phyloP scores from a whole-genome alignment of 2,888 invertebrate genomes.

The Macaria notata region DNA sequence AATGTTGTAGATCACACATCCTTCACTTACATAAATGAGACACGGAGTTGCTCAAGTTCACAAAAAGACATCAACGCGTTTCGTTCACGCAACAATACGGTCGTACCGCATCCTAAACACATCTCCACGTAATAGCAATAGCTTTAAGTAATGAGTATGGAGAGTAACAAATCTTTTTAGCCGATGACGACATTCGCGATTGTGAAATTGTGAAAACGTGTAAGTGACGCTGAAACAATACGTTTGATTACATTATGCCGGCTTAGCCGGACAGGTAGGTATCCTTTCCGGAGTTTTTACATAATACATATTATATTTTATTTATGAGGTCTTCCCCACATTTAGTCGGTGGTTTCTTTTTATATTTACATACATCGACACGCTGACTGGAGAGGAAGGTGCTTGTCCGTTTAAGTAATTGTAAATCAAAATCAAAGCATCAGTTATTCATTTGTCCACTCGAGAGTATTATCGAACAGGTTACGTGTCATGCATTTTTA shows the following conservation, averaged over 20 bases:
- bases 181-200: conserved; percentile 19
- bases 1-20: conserved; percentile 18
- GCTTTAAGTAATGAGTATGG: conserved; percentile 25
- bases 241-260: conserved; percentile 16
- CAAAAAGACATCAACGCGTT: conserved; percentile 24
- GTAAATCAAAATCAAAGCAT: too few species aligned
- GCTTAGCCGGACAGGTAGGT: neutral
- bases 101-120: conserved; percentile 21
- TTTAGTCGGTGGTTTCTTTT: neutral
- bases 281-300: conserved; percentile 1
- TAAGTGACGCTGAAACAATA: conserved; percentile 22
- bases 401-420: too few species aligned
- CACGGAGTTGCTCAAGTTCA: conserved; percentile 23
- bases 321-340: neutral
- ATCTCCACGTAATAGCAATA: conserved; percentile 21
- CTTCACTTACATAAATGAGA: conserved; percentile 24
- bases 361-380: too few species aligned
- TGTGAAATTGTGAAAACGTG: conserved; percentile 24
- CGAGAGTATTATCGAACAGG: too few species aligned
- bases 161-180: conserved; percentile 26
- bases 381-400: too few species aligned
- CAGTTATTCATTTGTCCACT: too few species aligned
- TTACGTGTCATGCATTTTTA: too few species aligned
- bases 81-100: conserved; percentile 21
- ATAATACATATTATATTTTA: neutral